Percentiles rank a stretch among this genome's conserved stretches.
Evolutionary conservation across 2,888 invertebrate species (phyloP).

Genomic region (Melikaiella ostensackeni): DNA sequence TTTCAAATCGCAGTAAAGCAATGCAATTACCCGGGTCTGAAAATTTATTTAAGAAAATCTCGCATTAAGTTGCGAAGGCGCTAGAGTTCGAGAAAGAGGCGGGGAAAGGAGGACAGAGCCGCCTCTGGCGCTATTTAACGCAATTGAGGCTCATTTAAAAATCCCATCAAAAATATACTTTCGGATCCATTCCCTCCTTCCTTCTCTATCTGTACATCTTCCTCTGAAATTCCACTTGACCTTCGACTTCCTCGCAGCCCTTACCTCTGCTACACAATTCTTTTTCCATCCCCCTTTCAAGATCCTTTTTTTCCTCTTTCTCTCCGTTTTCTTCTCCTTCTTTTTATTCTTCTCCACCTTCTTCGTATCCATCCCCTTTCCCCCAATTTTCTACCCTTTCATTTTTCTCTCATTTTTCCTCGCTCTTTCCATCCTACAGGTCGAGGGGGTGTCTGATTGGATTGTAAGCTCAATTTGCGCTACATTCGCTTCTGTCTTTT

Average conservation of each 20-base stretch:
- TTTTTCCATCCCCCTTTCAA: conserved; percentile 40
- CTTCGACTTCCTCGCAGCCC: conserved; percentile 6
- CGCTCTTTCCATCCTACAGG: conserved; percentile 55
- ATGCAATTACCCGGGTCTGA: conserved; percentile 57
- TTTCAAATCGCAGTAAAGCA: conserved; percentile 32
- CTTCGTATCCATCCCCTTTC: conserved; percentile 39
- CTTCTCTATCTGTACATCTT: conserved; percentile 54
- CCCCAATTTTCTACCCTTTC: conserved; percentile 49
- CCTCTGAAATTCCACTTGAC: conserved; percentile 27
- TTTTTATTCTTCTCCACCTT: conserved; percentile 3
- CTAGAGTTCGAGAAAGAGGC: conserved; percentile 50
- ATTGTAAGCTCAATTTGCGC: conserved; percentile 75
- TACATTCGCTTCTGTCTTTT: conserved; percentile 57
- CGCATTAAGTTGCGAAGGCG: conserved; percentile 61
- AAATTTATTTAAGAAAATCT: conserved; percentile 71
- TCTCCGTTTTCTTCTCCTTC: conserved; percentile 27
- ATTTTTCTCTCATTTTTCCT: conserved; percentile 41
- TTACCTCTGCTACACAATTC: not conserved
- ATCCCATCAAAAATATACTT: conserved; percentile 74
- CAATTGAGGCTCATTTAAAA: conserved; percentile 76
- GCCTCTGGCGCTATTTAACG: conserved; percentile 70
- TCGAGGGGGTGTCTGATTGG: conserved; percentile 69
- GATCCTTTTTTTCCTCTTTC: conserved; percentile 3
- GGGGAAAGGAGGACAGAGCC: conserved; percentile 52
- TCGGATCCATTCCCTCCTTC: conserved; percentile 44